These are phyloP conservation scores for Athene cunicularia DNA, from an alignment of 2,113 vertebrate species.

Conservation along the genomic window DNA sequence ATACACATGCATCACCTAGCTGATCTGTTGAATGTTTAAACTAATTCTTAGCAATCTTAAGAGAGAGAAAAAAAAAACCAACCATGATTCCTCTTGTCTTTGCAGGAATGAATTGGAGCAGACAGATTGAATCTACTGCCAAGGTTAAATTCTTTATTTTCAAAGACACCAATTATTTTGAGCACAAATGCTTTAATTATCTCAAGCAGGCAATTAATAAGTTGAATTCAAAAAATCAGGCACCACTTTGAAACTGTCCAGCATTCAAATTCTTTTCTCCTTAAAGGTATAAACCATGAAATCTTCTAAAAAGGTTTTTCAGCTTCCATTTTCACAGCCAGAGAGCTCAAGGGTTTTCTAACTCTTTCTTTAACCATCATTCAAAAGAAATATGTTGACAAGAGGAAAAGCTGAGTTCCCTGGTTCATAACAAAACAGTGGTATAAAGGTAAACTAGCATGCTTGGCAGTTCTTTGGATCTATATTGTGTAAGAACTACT, in stretches of 20 bases:
- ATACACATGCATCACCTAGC: neutral
- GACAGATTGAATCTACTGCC: conserved; percentile 51
- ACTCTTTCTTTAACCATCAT: neutral
- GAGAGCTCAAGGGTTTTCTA: neutral
- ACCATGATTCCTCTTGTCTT: neutral
- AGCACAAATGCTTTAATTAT: conserved; percentile 69
- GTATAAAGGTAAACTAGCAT: neutral
- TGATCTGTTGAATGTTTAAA: conserved; percentile 49
- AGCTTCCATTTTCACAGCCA: neutral
- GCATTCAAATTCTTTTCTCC: conserved; percentile 21
- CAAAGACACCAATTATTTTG: conserved; percentile 68
- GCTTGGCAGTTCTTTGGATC: neutral
- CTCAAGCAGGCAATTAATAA: conserved; percentile 68
- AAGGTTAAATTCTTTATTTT: conserved; percentile 70
- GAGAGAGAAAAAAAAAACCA: neutral
- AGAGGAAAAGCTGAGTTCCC: neutral
- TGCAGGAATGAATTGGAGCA: conserved; percentile 40
- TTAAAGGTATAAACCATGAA: neutral
- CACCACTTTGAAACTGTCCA: conserved; percentile 13
- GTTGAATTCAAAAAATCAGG: conserved; percentile 51
- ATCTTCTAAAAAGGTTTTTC: neutral
- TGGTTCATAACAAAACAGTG: neutral
- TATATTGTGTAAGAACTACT: neutral
- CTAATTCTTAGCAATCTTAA: conserved; percentile 41
- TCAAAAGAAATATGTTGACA: neutral